A percentile compares a stretch with the other conserved stretches of the same genome.
Evolutionary conservation across 2,113 vertebrate species (phyloP).

Genomic region (Etia nguti): DNA sequence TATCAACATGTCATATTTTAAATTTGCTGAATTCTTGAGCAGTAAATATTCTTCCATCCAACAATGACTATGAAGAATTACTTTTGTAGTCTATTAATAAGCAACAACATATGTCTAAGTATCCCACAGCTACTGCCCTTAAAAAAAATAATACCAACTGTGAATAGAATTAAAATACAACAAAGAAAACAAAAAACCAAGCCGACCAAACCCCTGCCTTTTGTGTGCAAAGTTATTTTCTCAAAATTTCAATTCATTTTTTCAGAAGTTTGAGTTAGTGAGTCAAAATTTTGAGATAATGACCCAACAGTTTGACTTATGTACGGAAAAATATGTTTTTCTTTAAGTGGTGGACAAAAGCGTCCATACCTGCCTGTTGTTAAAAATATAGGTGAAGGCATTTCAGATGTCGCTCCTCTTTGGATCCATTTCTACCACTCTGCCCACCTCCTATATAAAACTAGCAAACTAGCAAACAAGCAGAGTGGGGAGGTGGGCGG

Average conservation of each 20-base stretch:
- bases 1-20: not conserved
- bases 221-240: fast-evolving
- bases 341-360: not conserved
- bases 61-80: fast-evolving
- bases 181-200: not conserved
- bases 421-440: not conserved
- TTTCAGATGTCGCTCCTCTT: not conserved
- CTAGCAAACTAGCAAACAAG: not conserved
- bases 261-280: fast-evolving
- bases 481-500: not conserved
- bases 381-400: not conserved
- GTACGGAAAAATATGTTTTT: not conserved
- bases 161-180: not conserved
- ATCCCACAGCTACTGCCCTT: fast-evolving
- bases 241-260: not conserved
- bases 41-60: not conserved
- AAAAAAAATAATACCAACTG: not conserved
- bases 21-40: not conserved
- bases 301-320: fast-evolving
- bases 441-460: not conserved
- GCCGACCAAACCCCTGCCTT: not conserved
- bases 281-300: not conserved
- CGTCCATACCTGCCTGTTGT: not conserved
- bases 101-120: not conserved
- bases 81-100: not conserved